These are phyloP conservation scores for Actinemys pallida DNA, from an alignment of 2,113 vertebrate genomes.

Conservation along the genomic window DNA sequence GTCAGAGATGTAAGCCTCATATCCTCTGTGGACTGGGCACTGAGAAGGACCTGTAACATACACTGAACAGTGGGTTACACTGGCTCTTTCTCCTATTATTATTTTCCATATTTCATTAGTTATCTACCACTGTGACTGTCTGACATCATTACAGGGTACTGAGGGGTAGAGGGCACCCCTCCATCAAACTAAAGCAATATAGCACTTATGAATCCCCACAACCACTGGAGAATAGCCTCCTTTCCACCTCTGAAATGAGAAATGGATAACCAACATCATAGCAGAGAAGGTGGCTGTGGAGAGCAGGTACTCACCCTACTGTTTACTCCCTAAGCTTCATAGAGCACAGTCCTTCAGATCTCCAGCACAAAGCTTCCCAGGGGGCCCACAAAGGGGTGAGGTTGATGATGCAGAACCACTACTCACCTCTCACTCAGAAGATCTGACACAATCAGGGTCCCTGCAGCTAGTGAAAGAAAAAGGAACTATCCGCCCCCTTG, in stretches of 20 bases:
- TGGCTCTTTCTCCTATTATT: neutral
- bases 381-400: neutral
- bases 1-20: neutral
- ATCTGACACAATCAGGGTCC: rapidly evolving
- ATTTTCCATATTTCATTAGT: neutral
- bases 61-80: neutral
- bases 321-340: neutral
- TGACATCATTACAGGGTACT: neutral
- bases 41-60: neutral
- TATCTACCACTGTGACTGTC: neutral
- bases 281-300: neutral
- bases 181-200: neutral
- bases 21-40: neutral
- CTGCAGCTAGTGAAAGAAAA: neutral
- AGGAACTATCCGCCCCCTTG: neutral
- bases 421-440: neutral
- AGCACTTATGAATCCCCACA: neutral
- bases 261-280: neutral
- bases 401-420: neutral
- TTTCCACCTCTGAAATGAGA: neutral
- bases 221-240: neutral
- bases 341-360: neutral
- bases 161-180: neutral
- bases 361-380: neutral
- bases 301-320: neutral